Base-by-base conservation (phyloP, 2,888 invertebrate species). In the Xylota sylvarum region DNA sequence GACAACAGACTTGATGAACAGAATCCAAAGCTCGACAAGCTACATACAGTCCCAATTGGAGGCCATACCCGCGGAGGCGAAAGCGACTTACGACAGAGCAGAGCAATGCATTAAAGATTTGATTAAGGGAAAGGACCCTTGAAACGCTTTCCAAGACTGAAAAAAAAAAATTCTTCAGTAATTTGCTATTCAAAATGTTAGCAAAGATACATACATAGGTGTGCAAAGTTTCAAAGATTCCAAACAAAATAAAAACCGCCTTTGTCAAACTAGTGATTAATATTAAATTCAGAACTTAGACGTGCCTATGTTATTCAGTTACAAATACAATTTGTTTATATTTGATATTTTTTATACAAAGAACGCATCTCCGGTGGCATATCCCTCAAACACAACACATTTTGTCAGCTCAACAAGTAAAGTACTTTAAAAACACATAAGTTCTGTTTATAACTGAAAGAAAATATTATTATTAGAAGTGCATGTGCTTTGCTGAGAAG, bases 31-130 rank as follows among this genome's bases (percentile, higher is more conserved):
- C 1, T 69, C 86, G 3, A 77, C 32, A 10, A 12, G 35, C 2
- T 78, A 35, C 17, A 1, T 86, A 0, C 67, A 73, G 32, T 5
- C 2, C 0, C 81, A 86, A 7, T 2, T 86, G 5, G 72, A 73
- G 5, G 27, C 4, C 0, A 43, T 86, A 4, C 82, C 86, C 0
- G 64, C 50, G 5, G 64, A 73, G 7, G 4, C 82, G 4, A 86
- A 86, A 9, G 40, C 35, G 0, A 70, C 19, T 35, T 86, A 78
- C 32, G 73, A 73, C 2, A 78, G 64, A 27, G 62, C 82, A 0
- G 77, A 69, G 19, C 56, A 82, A 40, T 73, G 23, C 5, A 12
- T 86, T 0, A 69, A 5, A n/a, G 73, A 86, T 2, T 48, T 80
- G 4, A 27, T 85, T n/a, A 84, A 70, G n/a, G 52, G 74, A 0